Conservation (phyloP, 35 echinoderm and acorn worm genomes). For the Nesometra sesokonis region DNA sequence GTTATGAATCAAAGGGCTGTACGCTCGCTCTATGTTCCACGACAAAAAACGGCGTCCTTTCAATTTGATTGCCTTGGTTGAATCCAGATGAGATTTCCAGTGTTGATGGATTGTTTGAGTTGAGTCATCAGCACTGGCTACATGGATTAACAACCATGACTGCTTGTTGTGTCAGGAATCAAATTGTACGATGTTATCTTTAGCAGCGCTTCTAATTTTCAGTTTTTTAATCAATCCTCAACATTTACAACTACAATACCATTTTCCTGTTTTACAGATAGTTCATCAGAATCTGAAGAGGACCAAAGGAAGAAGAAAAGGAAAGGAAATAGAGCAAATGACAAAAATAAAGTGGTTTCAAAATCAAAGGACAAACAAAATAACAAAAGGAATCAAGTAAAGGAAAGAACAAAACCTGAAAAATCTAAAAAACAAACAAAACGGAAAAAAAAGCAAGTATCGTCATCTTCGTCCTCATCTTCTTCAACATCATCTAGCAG, state of each 20-base stretch:
- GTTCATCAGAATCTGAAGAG: slow-evolving; percentile 7
- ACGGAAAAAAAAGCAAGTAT: neutral
- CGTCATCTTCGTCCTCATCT: neutral
- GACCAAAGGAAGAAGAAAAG: neutral
- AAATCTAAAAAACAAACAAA: slow-evolving; percentile 4
- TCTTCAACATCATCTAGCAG: neutral
- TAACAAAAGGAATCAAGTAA: neutral
- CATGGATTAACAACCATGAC: no score
- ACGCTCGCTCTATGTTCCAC: no score
- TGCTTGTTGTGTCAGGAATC: no score
- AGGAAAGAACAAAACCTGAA: neutral
- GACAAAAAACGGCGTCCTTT: no score
- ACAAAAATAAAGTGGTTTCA: neutral
- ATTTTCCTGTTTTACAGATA: neutral
- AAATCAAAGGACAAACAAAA: neutral
- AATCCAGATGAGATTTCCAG: no score
- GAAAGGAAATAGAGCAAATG: neutral
- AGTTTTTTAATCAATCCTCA: no score
- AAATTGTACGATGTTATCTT: no score
- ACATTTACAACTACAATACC: neutral
- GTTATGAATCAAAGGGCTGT: no score
- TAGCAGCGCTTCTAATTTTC: no score
- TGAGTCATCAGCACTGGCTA: no score
- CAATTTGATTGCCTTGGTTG: no score
- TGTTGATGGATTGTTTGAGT: no score